Conservation (phyloP, 2,113 vertebrate genomes). For the Scopus umbretta region DNA sequence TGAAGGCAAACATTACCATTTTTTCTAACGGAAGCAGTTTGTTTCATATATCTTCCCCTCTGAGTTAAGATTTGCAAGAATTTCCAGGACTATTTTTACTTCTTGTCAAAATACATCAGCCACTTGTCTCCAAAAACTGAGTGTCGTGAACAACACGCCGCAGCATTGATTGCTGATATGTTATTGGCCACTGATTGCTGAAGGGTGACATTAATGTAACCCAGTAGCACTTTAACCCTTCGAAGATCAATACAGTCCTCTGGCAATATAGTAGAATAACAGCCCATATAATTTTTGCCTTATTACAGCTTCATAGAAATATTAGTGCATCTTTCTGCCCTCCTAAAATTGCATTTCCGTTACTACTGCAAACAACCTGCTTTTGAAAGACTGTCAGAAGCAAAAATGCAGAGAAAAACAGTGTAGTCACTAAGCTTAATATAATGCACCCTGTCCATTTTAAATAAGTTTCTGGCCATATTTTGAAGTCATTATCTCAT, state of each 20-base stretch:
- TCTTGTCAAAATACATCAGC: slow-evolving; percentile 47
- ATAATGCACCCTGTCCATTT: neutral
- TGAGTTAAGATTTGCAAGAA: slow-evolving; percentile 47
- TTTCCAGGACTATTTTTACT: slow-evolving; percentile 21
- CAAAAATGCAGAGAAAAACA: neutral
- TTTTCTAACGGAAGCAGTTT: slow-evolving; percentile 51
- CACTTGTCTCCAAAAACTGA: slow-evolving; percentile 48
- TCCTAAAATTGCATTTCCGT: neutral
- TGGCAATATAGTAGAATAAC: neutral
- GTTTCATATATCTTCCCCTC: slow-evolving; percentile 31
- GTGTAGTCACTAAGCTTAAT: neutral
- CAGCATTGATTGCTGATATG: slow-evolving; percentile 58
- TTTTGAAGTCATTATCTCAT: neutral
- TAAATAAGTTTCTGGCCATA: neutral
- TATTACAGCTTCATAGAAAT: neutral
- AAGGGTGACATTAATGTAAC: slow-evolving; percentile 59
- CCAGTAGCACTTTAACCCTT: slow-evolving; percentile 62
- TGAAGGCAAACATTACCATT: slow-evolving; percentile 62
- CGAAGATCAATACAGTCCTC: slow-evolving; percentile 23
- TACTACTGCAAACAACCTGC: neutral
- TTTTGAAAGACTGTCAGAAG: neutral
- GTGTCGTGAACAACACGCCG: slow-evolving; percentile 24
- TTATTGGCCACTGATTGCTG: slow-evolving; percentile 58
- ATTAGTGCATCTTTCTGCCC: neutral
- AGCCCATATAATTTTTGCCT: neutral